These are phyloP conservation scores for Fragum fragum DNA, from an alignment of 2,888 invertebrate genomes.

Conservation along the genomic window DNA sequence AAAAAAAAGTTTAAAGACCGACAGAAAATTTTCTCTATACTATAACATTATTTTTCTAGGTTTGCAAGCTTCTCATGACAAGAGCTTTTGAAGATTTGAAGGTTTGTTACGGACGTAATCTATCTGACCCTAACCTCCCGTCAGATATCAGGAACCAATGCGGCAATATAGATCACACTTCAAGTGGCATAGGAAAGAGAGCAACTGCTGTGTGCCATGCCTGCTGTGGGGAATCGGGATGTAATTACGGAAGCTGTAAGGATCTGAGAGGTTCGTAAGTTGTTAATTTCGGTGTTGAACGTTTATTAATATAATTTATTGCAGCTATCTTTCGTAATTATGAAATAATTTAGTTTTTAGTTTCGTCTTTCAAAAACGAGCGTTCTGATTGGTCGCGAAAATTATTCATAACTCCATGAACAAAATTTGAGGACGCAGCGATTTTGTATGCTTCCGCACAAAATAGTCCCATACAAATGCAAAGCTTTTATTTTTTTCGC, in stretches of 20 bases:
- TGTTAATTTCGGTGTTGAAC: too few relatives aligned
- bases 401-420: too few relatives aligned
- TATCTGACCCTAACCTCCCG: not conserved
- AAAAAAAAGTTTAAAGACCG: too few relatives aligned
- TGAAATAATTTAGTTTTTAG: too few relatives aligned
- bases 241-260: slow-evolving; percentile 6
- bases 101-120: not conserved
- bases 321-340: too few relatives aligned
- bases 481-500: too few relatives aligned
- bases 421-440: too few relatives aligned
- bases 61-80: slow-evolving; percentile 4
- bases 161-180: not conserved
- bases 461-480: too few relatives aligned
- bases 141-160: not conserved
- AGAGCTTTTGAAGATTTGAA: not conserved
- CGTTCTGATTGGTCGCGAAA: too few relatives aligned
- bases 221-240: slow-evolving; percentile 11
- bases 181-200: not conserved
- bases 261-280: not conserved
- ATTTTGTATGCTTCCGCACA: too few relatives aligned
- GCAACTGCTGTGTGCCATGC: not conserved
- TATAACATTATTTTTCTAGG: not conserved
- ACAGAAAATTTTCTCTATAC: not conserved
- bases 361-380: too few relatives aligned
- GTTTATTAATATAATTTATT: too few relatives aligned